A percentile compares a stretch with the other conserved stretches of the same genome.
These are phyloP conservation scores for Macroramphosus scolopax DNA, from an alignment of 2,797 vertebrate species.

Conservation along the genomic window DNA sequence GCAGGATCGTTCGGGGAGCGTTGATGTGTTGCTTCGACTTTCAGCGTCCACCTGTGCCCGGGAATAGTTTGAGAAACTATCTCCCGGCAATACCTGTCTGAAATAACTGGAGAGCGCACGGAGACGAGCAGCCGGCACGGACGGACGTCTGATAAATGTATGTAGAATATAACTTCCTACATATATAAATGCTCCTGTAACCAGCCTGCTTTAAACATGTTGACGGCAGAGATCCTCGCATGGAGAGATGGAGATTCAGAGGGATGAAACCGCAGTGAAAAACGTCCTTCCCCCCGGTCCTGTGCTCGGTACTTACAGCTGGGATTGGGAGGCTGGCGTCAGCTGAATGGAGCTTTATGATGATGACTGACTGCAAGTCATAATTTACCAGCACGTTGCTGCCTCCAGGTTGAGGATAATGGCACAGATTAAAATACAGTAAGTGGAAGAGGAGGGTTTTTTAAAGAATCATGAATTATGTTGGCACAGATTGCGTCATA, in stretches of 20 bases:
- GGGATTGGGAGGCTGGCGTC: constrained; percentile 26
- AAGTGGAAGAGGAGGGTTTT: constrained; percentile 21
- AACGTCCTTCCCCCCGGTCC: too few relatives aligned
- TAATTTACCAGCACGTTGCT: constrained; percentile 54
- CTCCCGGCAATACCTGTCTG: constrained; percentile 61
- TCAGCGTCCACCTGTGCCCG: constrained; percentile 57
- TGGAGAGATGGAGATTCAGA: too few relatives aligned
- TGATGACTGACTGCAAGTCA: constrained; percentile 54
- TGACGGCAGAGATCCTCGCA: too few relatives aligned
- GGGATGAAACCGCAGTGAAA: too few relatives aligned
- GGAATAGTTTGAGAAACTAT: constrained; percentile 59
- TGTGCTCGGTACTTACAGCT: constrained; percentile 42
- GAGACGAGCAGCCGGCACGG: background rate
- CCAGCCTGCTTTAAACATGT: too few relatives aligned
- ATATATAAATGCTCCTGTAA: too few relatives aligned
- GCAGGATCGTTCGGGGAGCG: constrained; percentile 27
- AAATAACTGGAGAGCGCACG: too few relatives aligned
- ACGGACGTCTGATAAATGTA: too few relatives aligned
- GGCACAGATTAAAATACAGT: too few relatives aligned
- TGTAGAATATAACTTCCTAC: too few relatives aligned
- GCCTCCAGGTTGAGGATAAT: constrained; percentile 59
- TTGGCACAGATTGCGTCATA: too few relatives aligned
- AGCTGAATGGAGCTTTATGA: constrained; percentile 47
- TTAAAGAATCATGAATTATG: constrained; percentile 23
- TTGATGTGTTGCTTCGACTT: constrained; percentile 54